Evolutionary conservation across 2,888 invertebrate species (phyloP).

Genomic region (Acholoe squamosa): DNA sequence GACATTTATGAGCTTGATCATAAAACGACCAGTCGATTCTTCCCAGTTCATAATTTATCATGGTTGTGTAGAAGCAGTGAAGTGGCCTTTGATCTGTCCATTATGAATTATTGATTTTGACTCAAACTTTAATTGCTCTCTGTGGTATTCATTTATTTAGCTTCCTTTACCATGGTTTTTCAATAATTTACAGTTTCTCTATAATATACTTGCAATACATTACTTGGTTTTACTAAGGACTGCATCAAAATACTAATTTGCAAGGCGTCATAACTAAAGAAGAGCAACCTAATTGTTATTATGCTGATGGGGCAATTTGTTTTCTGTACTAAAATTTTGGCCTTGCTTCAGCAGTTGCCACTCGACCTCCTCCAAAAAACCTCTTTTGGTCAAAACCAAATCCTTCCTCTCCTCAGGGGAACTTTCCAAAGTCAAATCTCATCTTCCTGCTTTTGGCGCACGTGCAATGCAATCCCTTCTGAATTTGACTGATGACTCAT

Average conservation of each 20-base stretch:
- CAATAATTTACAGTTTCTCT: too few species aligned
- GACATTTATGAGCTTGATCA: background rate
- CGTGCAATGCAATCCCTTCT: background rate
- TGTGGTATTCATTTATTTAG: too few species aligned
- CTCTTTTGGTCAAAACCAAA: background rate
- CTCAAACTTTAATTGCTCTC: constrained; percentile 11
- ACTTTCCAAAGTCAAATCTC: background rate
- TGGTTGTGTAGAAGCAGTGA: background rate
- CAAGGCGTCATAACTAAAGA: too few species aligned
- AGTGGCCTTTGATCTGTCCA: background rate
- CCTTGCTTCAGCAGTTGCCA: too few species aligned
- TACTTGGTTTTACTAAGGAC: too few species aligned
- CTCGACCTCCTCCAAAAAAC: too few species aligned
- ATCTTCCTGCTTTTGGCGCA: background rate
- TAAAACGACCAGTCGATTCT: background rate
- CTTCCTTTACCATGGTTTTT: too few species aligned
- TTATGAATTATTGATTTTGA: constrained; percentile 3
- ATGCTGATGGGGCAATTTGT: background rate
- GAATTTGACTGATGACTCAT: background rate
- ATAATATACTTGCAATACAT: too few species aligned
- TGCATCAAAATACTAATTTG: too few species aligned
- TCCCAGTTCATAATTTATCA: background rate
- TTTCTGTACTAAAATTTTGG: background rate
- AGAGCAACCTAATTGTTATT: background rate
- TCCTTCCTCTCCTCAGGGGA: background rate